These are phyloP conservation scores for Eubasilissa regina DNA, from an alignment of 1,140 invertebrate species.

Conservation along the genomic window DNA sequence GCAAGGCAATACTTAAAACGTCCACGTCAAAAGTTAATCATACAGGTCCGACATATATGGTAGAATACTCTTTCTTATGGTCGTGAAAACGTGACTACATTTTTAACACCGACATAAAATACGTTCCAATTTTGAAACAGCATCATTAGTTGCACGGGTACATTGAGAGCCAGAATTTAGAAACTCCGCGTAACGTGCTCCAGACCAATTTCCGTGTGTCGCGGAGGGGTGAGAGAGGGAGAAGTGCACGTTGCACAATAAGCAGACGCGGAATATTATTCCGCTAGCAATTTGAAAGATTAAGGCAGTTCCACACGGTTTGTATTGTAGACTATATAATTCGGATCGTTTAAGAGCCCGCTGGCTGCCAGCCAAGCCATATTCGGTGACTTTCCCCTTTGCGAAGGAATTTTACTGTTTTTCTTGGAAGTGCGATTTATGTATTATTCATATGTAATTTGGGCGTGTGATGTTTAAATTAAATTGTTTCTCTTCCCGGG, in stretches of 20 bases:
- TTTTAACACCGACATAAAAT: too few relatives aligned
- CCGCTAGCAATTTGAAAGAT: conserved; percentile 47
- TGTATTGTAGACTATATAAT: conserved; percentile 43
- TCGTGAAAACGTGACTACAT: too few relatives aligned
- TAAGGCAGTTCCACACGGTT: conserved; percentile 40
- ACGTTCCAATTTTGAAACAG: too few relatives aligned
- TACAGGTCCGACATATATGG: too few relatives aligned
- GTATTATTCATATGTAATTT: conserved; percentile 49
- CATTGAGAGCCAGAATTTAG: not conserved
- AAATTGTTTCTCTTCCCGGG: conserved; percentile 29
- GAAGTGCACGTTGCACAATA: conserved; percentile 24
- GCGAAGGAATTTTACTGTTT: conserved; percentile 3
- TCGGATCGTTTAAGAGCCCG: conserved; percentile 41
- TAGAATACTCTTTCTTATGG: too few relatives aligned
- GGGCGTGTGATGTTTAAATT: conserved; percentile 37
- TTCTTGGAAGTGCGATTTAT: conserved; percentile 37
- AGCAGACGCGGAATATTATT: conserved; percentile 36
- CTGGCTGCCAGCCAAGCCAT: conserved; percentile 31
- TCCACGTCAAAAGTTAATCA: too few relatives aligned
- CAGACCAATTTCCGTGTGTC: not conserved
- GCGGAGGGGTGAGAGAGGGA: not conserved
- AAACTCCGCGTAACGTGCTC: too few relatives aligned
- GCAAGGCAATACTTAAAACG: too few relatives aligned
- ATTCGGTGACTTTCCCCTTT: conserved; percentile 12
- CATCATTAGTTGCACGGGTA: too few relatives aligned